Conservation (phyloP, 2,888 invertebrate genomes). For the Ophion costatus region DNA sequence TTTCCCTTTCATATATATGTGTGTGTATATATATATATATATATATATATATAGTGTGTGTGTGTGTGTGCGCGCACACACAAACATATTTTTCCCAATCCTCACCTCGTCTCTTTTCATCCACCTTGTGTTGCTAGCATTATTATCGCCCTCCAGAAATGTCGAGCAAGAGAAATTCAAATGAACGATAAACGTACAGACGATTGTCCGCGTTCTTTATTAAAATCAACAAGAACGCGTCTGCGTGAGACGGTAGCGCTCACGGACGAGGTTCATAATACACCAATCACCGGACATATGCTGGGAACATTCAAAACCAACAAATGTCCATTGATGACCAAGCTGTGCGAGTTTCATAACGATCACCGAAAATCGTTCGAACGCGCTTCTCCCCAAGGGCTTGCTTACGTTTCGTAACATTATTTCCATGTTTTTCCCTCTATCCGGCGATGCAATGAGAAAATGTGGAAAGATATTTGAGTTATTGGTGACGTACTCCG, state of each 20-base stretch:
- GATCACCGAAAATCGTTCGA: neutral
- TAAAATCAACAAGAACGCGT: constrained; percentile 40
- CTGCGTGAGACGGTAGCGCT: constrained; percentile 46
- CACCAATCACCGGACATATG: constrained; percentile 51
- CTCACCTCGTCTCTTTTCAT: constrained; percentile 34
- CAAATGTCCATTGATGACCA: neutral
- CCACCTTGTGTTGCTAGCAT: constrained; percentile 65
- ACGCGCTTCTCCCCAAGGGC: neutral
- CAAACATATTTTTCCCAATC: constrained; percentile 25
- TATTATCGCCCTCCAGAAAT: constrained; percentile 62
- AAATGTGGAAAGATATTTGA: neutral
- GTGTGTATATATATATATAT: neutral
- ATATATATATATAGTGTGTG: neutral
- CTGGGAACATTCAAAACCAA: constrained; percentile 51
- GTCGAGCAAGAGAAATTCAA: constrained; percentile 36
- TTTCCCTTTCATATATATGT: constrained; percentile 29
- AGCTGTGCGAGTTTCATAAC: neutral
- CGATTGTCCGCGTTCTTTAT: constrained; percentile 26
- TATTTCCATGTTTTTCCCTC: neutral
- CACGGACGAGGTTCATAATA: constrained; percentile 21
- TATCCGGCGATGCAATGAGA: neutral
- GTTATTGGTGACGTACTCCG: neutral
- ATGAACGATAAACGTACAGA: constrained; percentile 34
- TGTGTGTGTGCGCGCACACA: neutral
- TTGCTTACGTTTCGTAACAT: neutral